Evolutionary conservation across 2,113 vertebrate species (phyloP).

Genomic region (Sinocyclocheilus maitianheensis): DNA sequence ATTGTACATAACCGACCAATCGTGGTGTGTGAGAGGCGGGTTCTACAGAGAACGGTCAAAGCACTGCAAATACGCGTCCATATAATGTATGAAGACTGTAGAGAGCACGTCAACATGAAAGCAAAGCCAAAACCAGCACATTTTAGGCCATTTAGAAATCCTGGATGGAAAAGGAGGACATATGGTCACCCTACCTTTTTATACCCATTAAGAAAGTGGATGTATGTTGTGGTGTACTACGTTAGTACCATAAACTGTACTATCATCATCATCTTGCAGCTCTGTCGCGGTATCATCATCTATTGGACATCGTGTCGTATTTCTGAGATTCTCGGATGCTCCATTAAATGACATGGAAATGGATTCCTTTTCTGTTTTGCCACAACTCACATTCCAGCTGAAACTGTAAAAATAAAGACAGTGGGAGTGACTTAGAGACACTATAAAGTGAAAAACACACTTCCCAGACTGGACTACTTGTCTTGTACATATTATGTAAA

Average conservation of each 20-base stretch:
- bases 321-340: not conserved
- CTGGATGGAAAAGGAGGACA: not conserved
- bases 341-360: not conserved
- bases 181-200: not conserved
- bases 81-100: too few species aligned
- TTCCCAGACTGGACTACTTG: slow-evolving; percentile 29
- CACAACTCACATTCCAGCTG: slow-evolving; percentile 42
- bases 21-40: not conserved
- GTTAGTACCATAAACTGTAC: slow-evolving; percentile 29
- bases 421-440: not conserved
- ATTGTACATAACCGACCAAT: not conserved
- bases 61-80: too few species aligned
- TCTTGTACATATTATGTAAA: slow-evolving; percentile 59
- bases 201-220: not conserved
- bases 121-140: not conserved
- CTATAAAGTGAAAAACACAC: not conserved
- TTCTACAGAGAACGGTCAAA: not conserved
- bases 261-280: not conserved
- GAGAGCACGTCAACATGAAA: not conserved
- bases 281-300: not conserved
- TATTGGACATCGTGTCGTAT: not conserved
- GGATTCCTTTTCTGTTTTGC: slow-evolving; percentile 5
- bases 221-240: slow-evolving; percentile 15
- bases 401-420: slow-evolving; percentile 25
- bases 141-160: not conserved